These are phyloP conservation scores for Zaprionus nigranus DNA, from an alignment of 1,140 invertebrate species.

Conservation along the genomic window DNA sequence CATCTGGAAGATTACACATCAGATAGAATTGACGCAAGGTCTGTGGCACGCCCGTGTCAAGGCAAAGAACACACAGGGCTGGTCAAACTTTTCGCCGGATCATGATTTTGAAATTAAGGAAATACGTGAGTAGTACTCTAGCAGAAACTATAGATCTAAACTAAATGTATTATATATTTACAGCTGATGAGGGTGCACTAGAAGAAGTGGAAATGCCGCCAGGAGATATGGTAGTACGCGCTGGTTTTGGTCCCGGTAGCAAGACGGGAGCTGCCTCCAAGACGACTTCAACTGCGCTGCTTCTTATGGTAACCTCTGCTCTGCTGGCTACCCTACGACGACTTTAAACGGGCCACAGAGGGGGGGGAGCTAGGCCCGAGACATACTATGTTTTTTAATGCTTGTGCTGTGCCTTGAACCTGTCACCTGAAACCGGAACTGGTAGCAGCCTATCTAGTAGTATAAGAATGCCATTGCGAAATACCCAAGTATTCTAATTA, in stretches of 20 bases:
- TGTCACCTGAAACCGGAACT: conserved; percentile 16
- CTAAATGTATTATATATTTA: not conserved
- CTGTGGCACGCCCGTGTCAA: conserved; percentile 76
- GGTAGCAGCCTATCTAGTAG: conserved; percentile 27
- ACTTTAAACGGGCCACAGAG: conserved; percentile 38
- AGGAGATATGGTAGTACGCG: conserved; percentile 59
- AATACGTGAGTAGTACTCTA: conserved; percentile 36
- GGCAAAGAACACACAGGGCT: conserved; percentile 78
- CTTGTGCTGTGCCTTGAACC: conserved; percentile 50
- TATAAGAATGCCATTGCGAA: conserved; percentile 37
- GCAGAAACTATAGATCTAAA: not conserved
- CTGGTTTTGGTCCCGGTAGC: conserved; percentile 46
- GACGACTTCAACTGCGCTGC: conserved; percentile 14
- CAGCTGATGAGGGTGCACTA: conserved; percentile 26
- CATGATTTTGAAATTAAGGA: conserved; percentile 64
- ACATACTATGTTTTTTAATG: not conserved
- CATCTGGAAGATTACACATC: conserved; percentile 81
- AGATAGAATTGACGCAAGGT: conserved; percentile 75
- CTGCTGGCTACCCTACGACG: conserved; percentile 42
- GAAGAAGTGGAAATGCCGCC: conserved; percentile 55
- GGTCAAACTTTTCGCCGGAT: conserved; percentile 76
- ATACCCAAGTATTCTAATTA: conserved; percentile 78
- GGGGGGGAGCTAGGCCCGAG: not conserved
- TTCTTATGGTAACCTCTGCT: not conserved
- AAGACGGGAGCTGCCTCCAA: conserved; percentile 1